Base-by-base conservation (phyloP, 2,888 invertebrate genomes). In the Cynaeus angustus region DNA sequence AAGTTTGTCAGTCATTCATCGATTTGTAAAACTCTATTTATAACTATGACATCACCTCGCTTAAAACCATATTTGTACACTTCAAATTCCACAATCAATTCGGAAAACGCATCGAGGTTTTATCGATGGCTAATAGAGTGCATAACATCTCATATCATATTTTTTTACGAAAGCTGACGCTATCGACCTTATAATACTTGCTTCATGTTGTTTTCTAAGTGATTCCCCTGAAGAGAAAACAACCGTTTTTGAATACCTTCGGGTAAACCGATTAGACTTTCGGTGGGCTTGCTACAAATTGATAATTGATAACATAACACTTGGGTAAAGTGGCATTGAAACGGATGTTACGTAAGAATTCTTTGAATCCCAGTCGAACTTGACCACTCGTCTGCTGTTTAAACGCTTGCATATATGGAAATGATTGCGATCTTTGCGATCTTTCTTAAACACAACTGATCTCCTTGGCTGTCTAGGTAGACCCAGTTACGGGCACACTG, bases 181-280 rank as follows among this genome's bases (percentile, higher is more conserved):
- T 71, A 74, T 72, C 70, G 75, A 46, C 75, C 75, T 75, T 75
- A 74, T 74, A 74, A 75, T 72, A 72, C 75, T 75, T 75, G 65
- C 64, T 56, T 62, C 66, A 61, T 66, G 21, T 21, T 3, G n/a
- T n/a, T 21, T 21, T 4, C 65, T 68, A 62, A 61, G 52, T 65
- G 41, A 41, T 45, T 43, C 13, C 14, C 48, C 38, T 9, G n/a
- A 43, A 21, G 9, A 28, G 48, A 14, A 38, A 28, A 28, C 28
- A 28, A 28, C 28, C 8, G 14, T 53, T 53, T 45, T 30, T 2
- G 48, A 61, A 61, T 21, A 61, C n/a, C 9, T 21, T 28, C 4
- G 4, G n/a, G 1, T 3, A 26, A 13, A 48, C 8, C 9, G 28
- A 21, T 10, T 5, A 45, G 30, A 21, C 21, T n/a, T n/a, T 33